Evolutionary conservation across 2,113 vertebrate species (phyloP).

Genomic region (Oryzias celebensis): DNA sequence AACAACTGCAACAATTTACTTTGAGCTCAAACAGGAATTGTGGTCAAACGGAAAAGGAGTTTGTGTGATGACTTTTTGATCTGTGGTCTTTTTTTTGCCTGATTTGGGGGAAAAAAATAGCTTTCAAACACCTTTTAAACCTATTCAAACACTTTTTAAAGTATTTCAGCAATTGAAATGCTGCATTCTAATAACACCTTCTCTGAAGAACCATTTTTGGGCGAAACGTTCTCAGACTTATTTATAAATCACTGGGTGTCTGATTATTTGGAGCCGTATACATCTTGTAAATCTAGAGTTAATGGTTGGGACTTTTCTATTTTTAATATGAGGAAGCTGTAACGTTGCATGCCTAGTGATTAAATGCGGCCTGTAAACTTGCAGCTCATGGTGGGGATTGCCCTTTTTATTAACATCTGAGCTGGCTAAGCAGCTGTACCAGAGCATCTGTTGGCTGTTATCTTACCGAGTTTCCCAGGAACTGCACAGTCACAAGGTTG

Average conservation of each 20-base stretch:
- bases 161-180: background rate
- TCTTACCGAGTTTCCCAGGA: conserved; percentile 51
- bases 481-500: background rate
- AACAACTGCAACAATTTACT: background rate
- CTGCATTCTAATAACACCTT: conserved; percentile 6
- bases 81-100: too few relatives aligned
- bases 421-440: conserved; percentile 49
- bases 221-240: conserved; percentile 13
- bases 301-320: conserved; percentile 45
- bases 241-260: conserved; percentile 48
- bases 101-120: too few relatives aligned
- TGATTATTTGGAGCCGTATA: conserved; percentile 26
- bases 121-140: background rate
- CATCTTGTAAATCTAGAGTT: conserved; percentile 47
- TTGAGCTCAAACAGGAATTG: background rate
- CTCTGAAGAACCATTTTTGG: conserved; percentile 1
- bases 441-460: background rate
- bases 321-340: conserved; percentile 47
- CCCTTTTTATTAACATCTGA: conserved; percentile 38
- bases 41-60: background rate
- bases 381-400: conserved; percentile 1
- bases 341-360: conserved; percentile 32
- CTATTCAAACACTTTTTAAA: background rate
- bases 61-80: too few relatives aligned
- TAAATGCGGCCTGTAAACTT: conserved; percentile 11